A percentile compares a stretch with the other conserved stretches of the same genome.
Evolutionary conservation across 2,113 vertebrate genomes (phyloP).

Genomic region (Clarias magur): DNA sequence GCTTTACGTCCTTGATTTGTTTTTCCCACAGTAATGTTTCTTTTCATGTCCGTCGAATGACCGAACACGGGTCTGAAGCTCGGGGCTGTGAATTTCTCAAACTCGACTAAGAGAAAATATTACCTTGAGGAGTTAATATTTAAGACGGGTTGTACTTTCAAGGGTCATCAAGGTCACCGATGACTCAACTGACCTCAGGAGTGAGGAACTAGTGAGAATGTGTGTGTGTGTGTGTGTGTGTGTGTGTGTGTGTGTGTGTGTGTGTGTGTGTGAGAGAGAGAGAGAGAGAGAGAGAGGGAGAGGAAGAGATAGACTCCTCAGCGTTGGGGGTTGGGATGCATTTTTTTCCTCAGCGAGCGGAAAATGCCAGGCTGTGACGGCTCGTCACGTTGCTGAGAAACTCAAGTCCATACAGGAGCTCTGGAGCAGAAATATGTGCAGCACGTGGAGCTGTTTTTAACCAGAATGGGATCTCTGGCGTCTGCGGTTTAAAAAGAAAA

Average conservation of each 20-base stretch:
- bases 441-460: constrained; percentile 42
- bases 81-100: neutral
- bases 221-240: constrained; percentile 18
- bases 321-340: constrained; percentile 16
- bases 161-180: neutral
- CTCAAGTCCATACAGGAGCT: constrained; percentile 49
- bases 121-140: constrained; percentile 20
- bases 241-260: constrained; percentile 25
- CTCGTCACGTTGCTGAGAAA: constrained; percentile 33
- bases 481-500: neutral
- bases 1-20: neutral
- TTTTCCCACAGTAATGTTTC: neutral
- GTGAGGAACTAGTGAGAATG: neutral
- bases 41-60: neutral
- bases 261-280: no score
- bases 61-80: neutral
- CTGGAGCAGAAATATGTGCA: constrained; percentile 36
- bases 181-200: neutral
- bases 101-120: neutral
- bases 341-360: constrained; percentile 29
- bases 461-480: neutral
- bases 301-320: neutral
- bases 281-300: neutral
- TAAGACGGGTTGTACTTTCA: neutral
- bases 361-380: constrained; percentile 31